A percentile compares a stretch with the other conserved stretches of the same genome.
Evolutionary conservation across 2,797 vertebrate species (phyloP).

Genomic region (Sebastes trivittatus): DNA sequence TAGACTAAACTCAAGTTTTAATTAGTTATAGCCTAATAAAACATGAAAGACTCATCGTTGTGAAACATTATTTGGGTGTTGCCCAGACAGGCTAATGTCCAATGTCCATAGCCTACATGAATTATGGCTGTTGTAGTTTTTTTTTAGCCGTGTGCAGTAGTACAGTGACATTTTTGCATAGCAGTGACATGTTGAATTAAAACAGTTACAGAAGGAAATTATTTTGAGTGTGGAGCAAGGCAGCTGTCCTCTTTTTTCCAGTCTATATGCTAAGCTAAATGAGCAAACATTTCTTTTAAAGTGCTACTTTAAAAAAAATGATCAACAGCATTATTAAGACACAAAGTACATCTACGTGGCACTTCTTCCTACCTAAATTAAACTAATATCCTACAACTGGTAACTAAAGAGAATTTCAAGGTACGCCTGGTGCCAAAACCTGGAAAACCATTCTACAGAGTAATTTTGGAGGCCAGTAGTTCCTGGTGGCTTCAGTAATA

Average conservation of each 20-base stretch:
- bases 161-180: no score
- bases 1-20: no score
- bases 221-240: background rate
- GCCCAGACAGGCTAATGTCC: no score
- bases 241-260: background rate
- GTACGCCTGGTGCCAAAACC: slow-evolving; percentile 14
- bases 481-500: slow-evolving; percentile 49
- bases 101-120: no score
- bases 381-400: background rate
- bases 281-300: background rate
- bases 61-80: no score
- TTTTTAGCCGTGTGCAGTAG: no score
- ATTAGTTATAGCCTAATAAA: no score
- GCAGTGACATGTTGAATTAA: no score
- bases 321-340: background rate
- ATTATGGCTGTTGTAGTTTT: no score
- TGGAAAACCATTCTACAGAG: slow-evolving; percentile 31
- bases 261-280: background rate
- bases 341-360: background rate
- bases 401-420: slow-evolving; percentile 8
- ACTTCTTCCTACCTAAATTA: background rate
- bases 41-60: no score
- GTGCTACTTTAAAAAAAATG: background rate
- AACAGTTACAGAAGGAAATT: no score
- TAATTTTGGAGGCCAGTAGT: slow-evolving; percentile 26